Percentiles rank a stretch among this genome's conserved stretches.
These are phyloP conservation scores for Eulacestoma nigropectus DNA, from an alignment of 2,113 vertebrate genomes.

Conservation along the genomic window DNA sequence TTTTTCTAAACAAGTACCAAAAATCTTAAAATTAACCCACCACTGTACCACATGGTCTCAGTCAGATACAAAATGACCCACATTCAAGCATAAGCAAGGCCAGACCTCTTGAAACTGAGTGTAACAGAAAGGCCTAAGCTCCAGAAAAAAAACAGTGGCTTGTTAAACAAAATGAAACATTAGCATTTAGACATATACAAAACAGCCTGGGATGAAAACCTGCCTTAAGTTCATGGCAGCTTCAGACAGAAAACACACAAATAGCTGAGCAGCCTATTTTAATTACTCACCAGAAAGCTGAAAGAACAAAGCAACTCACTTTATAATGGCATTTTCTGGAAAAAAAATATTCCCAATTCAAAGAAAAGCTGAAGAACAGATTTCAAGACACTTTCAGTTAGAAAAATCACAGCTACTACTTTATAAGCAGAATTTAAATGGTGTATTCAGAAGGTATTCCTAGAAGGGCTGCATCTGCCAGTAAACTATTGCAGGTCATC, in stretches of 20 bases:
- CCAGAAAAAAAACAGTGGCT: background rate
- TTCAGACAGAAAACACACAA: background rate
- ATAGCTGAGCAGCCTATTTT: background rate
- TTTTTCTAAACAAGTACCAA: background rate
- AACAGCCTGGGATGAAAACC: background rate
- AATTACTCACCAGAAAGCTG: background rate
- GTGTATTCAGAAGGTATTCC: background rate
- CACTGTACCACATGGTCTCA: background rate
- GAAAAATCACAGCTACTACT: background rate
- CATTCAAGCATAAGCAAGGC: background rate
- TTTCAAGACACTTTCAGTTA: background rate
- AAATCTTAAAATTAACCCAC: background rate
- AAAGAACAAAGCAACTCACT: background rate
- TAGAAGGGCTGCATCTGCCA: conserved; percentile 6
- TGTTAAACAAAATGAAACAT: background rate
- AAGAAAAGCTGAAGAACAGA: background rate
- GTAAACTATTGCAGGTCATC: background rate
- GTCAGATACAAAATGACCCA: background rate
- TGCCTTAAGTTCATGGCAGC: background rate
- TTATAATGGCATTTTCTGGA: background rate
- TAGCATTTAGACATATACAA: background rate
- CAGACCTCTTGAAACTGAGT: background rate
- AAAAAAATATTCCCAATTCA: background rate
- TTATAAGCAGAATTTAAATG: conserved; percentile 23
- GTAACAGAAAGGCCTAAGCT: background rate